Conservation (phyloP, 2,888 invertebrate genomes). For the Conistra vaccinii region DNA sequence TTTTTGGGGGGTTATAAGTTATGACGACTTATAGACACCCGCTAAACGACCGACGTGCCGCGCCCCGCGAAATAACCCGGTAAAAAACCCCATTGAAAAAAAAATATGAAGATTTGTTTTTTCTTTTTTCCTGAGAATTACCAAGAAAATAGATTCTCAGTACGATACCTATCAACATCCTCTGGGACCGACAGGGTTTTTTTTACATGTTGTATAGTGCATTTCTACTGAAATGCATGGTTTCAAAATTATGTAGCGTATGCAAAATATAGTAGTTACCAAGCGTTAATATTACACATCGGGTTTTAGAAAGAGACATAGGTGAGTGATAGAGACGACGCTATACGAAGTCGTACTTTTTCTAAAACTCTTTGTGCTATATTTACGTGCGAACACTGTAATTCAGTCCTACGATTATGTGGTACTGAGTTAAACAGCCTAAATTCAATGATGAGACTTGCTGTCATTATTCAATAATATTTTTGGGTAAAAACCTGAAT, state of each 20-base stretch:
- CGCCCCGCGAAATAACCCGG: too few relatives aligned
- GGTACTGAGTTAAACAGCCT: not conserved
- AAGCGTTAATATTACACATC: not conserved
- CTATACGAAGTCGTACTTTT: not conserved
- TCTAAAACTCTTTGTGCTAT: not conserved
- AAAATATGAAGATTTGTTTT: too few relatives aligned
- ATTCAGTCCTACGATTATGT: not conserved
- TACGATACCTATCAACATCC: too few relatives aligned
- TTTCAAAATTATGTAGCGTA: not conserved
- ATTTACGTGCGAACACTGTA: not conserved
- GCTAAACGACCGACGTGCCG: too few relatives aligned
- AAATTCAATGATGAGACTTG: constrained; percentile 35
- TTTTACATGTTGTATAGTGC: too few relatives aligned
- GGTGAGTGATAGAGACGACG: not conserved
- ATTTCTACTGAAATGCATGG: too few relatives aligned
- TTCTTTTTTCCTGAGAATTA: too few relatives aligned
- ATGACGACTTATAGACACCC: too few relatives aligned
- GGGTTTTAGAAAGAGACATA: not conserved
- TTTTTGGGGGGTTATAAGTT: too few relatives aligned
- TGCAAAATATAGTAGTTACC: constrained; percentile 9
- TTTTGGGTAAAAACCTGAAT: not conserved
- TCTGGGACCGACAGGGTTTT: too few relatives aligned
- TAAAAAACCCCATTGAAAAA: too few relatives aligned
- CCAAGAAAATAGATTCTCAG: too few relatives aligned
- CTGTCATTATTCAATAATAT: constrained; percentile 1